Percentiles rank a stretch among this genome's conserved stretches.
Conservation (phyloP, 2,113 vertebrate genomes). For the Zingel zingel region DNA sequence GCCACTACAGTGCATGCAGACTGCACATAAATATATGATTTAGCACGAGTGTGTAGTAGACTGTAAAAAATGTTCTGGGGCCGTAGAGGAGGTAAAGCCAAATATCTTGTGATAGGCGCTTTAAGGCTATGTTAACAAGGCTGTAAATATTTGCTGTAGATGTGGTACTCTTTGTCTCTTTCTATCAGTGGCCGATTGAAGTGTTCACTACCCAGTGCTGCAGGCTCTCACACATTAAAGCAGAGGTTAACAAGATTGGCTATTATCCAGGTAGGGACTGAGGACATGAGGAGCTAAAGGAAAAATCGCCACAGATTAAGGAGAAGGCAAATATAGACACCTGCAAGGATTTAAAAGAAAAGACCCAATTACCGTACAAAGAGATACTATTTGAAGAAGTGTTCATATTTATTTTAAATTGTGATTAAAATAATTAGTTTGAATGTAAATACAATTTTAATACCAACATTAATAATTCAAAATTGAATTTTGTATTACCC, state of each 20-base stretch:
- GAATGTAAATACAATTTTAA: background rate
- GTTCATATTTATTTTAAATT: background rate
- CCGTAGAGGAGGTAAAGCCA: constrained; percentile 73
- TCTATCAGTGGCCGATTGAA: constrained; percentile 65
- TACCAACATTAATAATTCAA: background rate
- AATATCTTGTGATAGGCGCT: constrained; percentile 77
- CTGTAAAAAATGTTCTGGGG: constrained; percentile 68
- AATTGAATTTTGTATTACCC: background rate
- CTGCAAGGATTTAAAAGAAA: constrained; percentile 68
- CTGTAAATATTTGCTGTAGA: constrained; percentile 80
- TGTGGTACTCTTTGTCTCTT: constrained; percentile 69
- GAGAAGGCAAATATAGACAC: constrained; percentile 74
- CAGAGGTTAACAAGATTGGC: constrained; percentile 85
- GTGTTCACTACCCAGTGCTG: constrained; percentile 56
- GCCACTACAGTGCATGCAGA: constrained; percentile 44
- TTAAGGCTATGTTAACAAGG: constrained; percentile 74
- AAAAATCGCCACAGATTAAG: constrained; percentile 73
- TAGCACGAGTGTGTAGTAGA: constrained; percentile 69
- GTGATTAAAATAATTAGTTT: constrained; percentile 2
- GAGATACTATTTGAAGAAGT: constrained; percentile 20
- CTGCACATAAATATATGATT: constrained; percentile 74
- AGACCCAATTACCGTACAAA: constrained; percentile 20
- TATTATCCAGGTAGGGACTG: constrained; percentile 80
- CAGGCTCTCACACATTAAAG: constrained; percentile 76
- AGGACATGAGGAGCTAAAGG: constrained; percentile 71